Percentiles rank a stretch among this genome's conserved stretches.
Evolutionary conservation across 1,140 invertebrate genomes (phyloP).

Genomic region (Saxidomus purpurata): DNA sequence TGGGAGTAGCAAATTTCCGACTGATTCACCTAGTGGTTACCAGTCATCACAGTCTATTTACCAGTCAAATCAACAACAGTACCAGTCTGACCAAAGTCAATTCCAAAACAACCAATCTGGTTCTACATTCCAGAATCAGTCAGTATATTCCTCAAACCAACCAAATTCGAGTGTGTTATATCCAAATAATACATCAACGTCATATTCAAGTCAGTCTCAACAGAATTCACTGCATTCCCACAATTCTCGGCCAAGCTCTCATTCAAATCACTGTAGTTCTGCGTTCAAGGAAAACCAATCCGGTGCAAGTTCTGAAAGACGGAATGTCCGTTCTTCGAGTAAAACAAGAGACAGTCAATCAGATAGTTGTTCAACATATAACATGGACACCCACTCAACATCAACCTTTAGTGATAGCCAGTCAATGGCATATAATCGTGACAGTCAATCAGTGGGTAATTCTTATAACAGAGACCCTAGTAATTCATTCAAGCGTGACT

Average conservation of each 20-base stretch:
- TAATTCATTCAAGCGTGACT: slow-evolving; percentile 72
- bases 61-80: slow-evolving; percentile 71
- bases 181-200: slow-evolving; percentile 57
- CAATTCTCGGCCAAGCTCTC: slow-evolving; percentile 39
- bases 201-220: slow-evolving; percentile 48
- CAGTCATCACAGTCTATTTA: slow-evolving; percentile 39
- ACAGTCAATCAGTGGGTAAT: slow-evolving; percentile 70
- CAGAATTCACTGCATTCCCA: slow-evolving; percentile 60
- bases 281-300: slow-evolving; percentile 63
- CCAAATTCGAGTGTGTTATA: slow-evolving; percentile 70
- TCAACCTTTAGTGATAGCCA: slow-evolving; percentile 73
- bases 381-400: slow-evolving; percentile 66
- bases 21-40: slow-evolving; percentile 35
- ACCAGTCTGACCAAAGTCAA: slow-evolving; percentile 56
- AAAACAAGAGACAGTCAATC: slow-evolving; percentile 52
- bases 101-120: slow-evolving; percentile 73
- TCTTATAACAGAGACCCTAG: slow-evolving; percentile 65
- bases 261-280: slow-evolving; percentile 57
- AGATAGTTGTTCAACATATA: slow-evolving; percentile 40
- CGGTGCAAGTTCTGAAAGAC: slow-evolving; percentile 63
- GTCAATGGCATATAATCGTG: slow-evolving; percentile 68
- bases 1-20: slow-evolving; percentile 36
- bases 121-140: slow-evolving; percentile 76
- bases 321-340: slow-evolving; percentile 47
- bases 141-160: slow-evolving; percentile 71